Evolutionary conservation across 2,797 vertebrate species (phyloP).

Genomic region (Eremophila alpestris): DNA sequence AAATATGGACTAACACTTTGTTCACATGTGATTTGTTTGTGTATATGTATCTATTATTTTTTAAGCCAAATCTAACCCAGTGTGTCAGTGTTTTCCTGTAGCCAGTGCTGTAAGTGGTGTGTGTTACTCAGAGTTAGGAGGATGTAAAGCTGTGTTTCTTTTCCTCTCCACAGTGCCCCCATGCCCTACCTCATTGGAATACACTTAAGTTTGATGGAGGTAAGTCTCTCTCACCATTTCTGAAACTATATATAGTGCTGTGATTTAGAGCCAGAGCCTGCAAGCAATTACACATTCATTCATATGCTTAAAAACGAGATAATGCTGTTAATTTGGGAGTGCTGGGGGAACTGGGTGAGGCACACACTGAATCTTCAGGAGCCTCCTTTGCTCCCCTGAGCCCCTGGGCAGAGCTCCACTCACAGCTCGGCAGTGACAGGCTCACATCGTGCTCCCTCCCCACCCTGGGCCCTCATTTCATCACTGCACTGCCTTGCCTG

Average conservation of each 20-base stretch:
- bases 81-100: neutral
- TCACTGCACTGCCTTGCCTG: neutral
- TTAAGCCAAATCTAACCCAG: constrained; percentile 56
- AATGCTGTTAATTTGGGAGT: neutral
- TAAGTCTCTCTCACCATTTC: constrained; percentile 72
- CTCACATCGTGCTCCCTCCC: neutral
- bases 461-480: neutral
- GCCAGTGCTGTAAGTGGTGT: constrained; percentile 34
- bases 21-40: neutral
- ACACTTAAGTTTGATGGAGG: constrained; percentile 98
- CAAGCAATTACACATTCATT: constrained; percentile 20
- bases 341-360: neutral
- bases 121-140: constrained; percentile 15
- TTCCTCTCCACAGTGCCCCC: constrained; percentile 86
- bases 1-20: neutral
- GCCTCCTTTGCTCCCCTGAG: neutral
- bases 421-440: neutral
- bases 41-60: neutral
- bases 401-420: neutral
- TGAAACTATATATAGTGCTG: neutral
- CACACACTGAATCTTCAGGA: rapidly evolving
- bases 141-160: constrained; percentile 67
- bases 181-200: constrained; percentile 99
- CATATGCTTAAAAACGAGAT: neutral
- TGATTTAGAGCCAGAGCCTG: neutral